Evolutionary conservation across 2,113 vertebrate genomes (phyloP), one percentile per base, ranked within the genome.

Genomic region (Gila orcuttii): DNA sequence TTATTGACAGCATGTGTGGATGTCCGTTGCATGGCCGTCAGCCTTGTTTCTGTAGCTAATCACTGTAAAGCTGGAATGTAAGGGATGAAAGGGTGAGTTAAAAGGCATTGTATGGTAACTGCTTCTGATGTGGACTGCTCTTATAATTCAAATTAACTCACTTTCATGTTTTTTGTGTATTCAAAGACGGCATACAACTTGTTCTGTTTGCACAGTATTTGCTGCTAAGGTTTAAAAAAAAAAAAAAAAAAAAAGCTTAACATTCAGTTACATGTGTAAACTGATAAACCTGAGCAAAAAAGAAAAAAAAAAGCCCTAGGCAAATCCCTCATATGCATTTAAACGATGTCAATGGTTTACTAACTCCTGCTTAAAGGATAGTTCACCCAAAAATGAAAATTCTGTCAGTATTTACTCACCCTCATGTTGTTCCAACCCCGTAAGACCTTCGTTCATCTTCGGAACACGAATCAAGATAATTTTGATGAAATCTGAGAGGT

Each of bases 191-290:
- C 39, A 62, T 25, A 62, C 59, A 74, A 10, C 8, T 17, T 79
- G 21, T 60, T 80, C n/a, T 28, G 59, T 80, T 64, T 47, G 39
- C 59, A 28, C 39, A 42, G 13, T 62, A 31, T 79, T 42, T 62
- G 23, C 1, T 2, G 3, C 59, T 79, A 57, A 39, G 28, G 31
- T 47, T 19, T 28, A 64, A 80, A 47, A 39, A 42, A 42, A 42
- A n/a, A n/a, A n/a, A n/a, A n/a, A n/a, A n/a, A n/a, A n/a, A n/a
- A n/a, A 42, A 80, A 47, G 60, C 39, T 64, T 42, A 64, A 25
- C 21, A 62, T 79, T 79, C 21, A 60, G 92, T 92, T 79, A 89
- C 86, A 94, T 92, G 39, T 73, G 36, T n/a, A 47, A 74, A 73
- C 92, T 85, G 90, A 89, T 79, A 25, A 62, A 80, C 23, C 57